Evolutionary conservation across 2,797 vertebrate genomes (phyloP).

Genomic region (Lutjanus argentimaculatus): DNA sequence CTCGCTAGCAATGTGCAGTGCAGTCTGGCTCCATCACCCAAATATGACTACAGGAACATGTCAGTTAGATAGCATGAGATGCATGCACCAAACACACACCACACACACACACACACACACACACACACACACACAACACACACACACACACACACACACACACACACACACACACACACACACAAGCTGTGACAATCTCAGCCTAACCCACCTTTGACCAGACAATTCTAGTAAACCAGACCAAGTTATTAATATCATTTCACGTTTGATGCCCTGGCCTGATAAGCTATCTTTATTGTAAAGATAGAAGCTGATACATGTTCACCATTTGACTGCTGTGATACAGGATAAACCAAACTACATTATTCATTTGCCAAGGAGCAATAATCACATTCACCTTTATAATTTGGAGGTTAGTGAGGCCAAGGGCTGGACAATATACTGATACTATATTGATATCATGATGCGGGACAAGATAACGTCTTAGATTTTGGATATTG

Average conservation of each 20-base stretch:
- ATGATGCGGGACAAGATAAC: no score
- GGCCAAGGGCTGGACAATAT: no score
- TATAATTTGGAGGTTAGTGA: constrained; percentile 2
- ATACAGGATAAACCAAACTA: not conserved
- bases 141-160: no score
- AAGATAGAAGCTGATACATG: not conserved
- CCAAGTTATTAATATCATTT: not conserved
- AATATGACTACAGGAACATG: constrained; percentile 31
- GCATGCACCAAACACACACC: not conserved
- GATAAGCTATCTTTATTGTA: not conserved
- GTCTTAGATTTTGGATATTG: no score
- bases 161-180: not conserved
- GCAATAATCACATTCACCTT: not conserved
- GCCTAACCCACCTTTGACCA: constrained; percentile 12
- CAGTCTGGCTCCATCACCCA: constrained; percentile 36
- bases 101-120: no score
- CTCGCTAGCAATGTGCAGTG: constrained; percentile 42
- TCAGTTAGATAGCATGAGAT: not conserved
- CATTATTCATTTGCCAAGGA: constrained; percentile 16
- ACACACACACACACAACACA: no score
- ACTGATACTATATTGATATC: no score
- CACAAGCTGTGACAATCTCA: not conserved
- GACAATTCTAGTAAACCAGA: not conserved
- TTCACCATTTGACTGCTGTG: not conserved
- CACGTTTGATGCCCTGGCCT: not conserved